These are phyloP conservation scores for Decapterus maruadsi DNA, from an alignment of 2,797 vertebrate genomes.

Conservation along the genomic window DNA sequence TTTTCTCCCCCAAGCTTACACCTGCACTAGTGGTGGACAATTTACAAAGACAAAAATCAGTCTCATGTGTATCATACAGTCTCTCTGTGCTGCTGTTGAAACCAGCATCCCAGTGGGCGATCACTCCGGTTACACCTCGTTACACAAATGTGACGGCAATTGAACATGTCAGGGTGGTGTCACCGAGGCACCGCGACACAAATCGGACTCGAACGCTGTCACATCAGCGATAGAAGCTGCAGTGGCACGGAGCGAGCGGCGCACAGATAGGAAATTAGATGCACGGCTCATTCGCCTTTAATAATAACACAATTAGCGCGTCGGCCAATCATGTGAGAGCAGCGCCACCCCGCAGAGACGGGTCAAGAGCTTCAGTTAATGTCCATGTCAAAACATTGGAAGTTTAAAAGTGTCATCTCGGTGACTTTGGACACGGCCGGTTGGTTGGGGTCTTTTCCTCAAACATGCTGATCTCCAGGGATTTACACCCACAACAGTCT, in stretches of 20 bases:
- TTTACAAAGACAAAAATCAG: constrained; percentile 47
- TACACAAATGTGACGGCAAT: not conserved
- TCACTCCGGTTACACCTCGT: constrained; percentile 9
- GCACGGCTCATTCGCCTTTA: not conserved
- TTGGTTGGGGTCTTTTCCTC: not conserved
- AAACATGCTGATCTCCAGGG: constrained; percentile 1
- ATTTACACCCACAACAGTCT: not conserved
- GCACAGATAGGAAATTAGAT: not conserved
- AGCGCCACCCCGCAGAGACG: not conserved
- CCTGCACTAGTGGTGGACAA: constrained; percentile 38
- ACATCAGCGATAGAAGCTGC: not conserved
- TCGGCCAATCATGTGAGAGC: not conserved
- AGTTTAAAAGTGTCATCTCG: not conserved
- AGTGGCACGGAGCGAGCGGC: not conserved
- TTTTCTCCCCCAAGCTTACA: constrained; percentile 45
- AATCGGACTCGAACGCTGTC: not conserved
- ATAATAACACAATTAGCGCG: not conserved
- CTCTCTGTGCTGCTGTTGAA: not conserved
- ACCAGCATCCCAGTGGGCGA: not conserved
- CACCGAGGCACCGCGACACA: not conserved
- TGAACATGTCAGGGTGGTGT: not conserved
- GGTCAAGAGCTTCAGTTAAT: not conserved
- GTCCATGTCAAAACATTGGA: not conserved
- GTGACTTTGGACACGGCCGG: not conserved
- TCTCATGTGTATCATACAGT: no score